Percentiles rank a stretch among this genome's conserved stretches.
Conservation (phyloP, 2,113 vertebrate genomes). For the Calyptomena viridis region DNA sequence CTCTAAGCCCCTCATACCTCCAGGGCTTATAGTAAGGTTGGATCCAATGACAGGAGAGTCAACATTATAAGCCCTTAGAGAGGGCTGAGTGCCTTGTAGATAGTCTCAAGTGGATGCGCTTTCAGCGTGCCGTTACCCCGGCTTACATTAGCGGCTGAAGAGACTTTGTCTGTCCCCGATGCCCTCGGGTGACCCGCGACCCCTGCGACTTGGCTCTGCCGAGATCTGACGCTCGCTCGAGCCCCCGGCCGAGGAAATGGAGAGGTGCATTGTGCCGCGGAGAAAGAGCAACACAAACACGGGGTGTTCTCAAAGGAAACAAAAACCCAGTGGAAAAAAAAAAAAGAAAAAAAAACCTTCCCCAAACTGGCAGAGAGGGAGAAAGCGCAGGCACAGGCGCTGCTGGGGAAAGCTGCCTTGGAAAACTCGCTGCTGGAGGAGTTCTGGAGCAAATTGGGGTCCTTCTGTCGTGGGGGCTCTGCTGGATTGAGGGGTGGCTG, state of each 20-base stretch:
- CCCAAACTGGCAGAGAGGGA: neutral
- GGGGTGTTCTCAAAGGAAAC: slow-evolving; percentile 76
- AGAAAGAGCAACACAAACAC: slow-evolving; percentile 77
- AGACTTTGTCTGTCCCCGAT: slow-evolving; percentile 72
- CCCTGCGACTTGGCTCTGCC: slow-evolving; percentile 68
- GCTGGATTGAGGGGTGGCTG: neutral
- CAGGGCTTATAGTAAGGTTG: slow-evolving; percentile 76
- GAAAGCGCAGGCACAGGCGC: neutral
- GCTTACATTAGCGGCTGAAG: slow-evolving; percentile 78
- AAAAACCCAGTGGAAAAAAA: slow-evolving; percentile 25
- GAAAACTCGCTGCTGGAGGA: rapidly evolving
- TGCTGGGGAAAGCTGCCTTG: rapidly evolving
- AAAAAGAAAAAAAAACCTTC: neutral
- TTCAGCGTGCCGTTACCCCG: slow-evolving; percentile 76
- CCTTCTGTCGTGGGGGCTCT: rapidly evolving
- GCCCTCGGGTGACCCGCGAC: slow-evolving; percentile 80
- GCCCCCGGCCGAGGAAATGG: slow-evolving; percentile 75
- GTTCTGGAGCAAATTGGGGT: neutral
- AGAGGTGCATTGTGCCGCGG: slow-evolving; percentile 74
- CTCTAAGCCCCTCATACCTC: slow-evolving; percentile 70
- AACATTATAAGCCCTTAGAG: slow-evolving; percentile 78
- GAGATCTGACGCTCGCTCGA: slow-evolving; percentile 68
- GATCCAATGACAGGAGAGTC: slow-evolving; percentile 78
- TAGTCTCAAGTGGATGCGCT: slow-evolving; percentile 81
- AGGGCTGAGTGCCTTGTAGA: slow-evolving; percentile 74